Base-by-base conservation (phyloP, 2,888 invertebrate species). In the Crossocerus cetratus region DNA sequence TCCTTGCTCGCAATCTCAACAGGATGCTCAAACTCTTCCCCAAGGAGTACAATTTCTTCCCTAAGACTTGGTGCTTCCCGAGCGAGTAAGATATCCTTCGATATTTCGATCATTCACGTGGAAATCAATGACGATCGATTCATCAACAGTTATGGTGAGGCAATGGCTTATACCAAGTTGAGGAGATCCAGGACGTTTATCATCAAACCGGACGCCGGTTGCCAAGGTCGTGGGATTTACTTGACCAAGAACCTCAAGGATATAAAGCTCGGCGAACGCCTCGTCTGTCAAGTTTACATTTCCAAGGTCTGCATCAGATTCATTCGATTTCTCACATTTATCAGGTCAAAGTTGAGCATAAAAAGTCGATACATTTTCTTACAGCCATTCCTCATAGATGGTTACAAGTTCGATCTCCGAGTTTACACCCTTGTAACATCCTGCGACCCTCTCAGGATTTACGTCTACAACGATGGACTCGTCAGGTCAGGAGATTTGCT, bases 1-100 rank as follows among this genome's bases (percentile, higher is more conserved):
- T 97, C 64, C 91, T 98, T 23, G 97, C 97, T 1, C 92, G 97
- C 69, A 98, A 98, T 91, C 92, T 98, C 73, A 97, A 96, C 89
- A 93, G 97, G 80, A 97, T 98, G 97, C 92, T 94, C 74, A 95
- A 96, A 90, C 91, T 96, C 67, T 98, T 96, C 90, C 97, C 97
- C 0, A 94, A 94, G 83, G 97, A 98, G 77, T 98, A 97, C 89
- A 96, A 95, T 87, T 96, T 98, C 88, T 98, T 97, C 89, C 98
- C 98, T 0, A 96, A 96, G 91, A 97, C 97, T 8, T 98, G 98
- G 97, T 96, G 97, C 90, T 93, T 98, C 79, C 98, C 98, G 23
- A 95, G 97, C 20, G 97, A 97, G 96, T 96, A 91, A 93, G 94
- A 54, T 8, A 22, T 32, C 14, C 11, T 14, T 11, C 5, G 18